Conservation (phyloP, 2,113 vertebrate genomes). For the Chloropsis hardwickii region DNA sequence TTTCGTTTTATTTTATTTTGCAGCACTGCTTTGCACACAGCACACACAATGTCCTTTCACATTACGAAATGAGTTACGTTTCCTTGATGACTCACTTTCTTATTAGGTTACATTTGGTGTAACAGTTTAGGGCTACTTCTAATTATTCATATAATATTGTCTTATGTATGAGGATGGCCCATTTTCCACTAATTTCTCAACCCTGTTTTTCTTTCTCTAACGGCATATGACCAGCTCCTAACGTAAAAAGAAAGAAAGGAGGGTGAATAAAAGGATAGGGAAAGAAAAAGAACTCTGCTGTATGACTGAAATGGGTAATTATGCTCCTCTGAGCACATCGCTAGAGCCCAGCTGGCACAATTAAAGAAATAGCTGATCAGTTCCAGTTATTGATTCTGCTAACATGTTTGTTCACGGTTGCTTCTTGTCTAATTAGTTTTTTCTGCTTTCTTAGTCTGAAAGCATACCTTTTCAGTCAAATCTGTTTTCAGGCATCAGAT, state of each 20-base stretch:
- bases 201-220: constrained; percentile 61
- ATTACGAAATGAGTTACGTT: constrained; percentile 69
- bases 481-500: constrained; percentile 71
- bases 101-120: constrained; percentile 59
- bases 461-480: constrained; percentile 76
- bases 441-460: constrained; percentile 78
- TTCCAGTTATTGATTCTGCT: constrained; percentile 83
- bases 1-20: constrained; percentile 32
- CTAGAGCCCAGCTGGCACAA: constrained; percentile 75
- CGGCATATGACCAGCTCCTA: constrained; percentile 57
- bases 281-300: constrained; percentile 55
- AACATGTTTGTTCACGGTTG: constrained; percentile 81
- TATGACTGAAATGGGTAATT: constrained; percentile 65
- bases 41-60: constrained; percentile 54
- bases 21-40: background rate
- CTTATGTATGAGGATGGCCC: constrained; percentile 39
- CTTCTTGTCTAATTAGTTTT: constrained; percentile 83
- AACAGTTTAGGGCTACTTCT: constrained; percentile 44
- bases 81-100: constrained; percentile 65
- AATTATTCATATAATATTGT: constrained; percentile 64
- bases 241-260: constrained; percentile 30
- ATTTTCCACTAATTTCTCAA: constrained; percentile 58
- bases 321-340: constrained; percentile 71
- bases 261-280: constrained; percentile 22
- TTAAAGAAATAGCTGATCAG: constrained; percentile 84